Evolutionary conservation across 2,797 vertebrate species (phyloP), one percentile per base, ranked within the genome.

Genomic region (Limnodromus scolopaceus): DNA sequence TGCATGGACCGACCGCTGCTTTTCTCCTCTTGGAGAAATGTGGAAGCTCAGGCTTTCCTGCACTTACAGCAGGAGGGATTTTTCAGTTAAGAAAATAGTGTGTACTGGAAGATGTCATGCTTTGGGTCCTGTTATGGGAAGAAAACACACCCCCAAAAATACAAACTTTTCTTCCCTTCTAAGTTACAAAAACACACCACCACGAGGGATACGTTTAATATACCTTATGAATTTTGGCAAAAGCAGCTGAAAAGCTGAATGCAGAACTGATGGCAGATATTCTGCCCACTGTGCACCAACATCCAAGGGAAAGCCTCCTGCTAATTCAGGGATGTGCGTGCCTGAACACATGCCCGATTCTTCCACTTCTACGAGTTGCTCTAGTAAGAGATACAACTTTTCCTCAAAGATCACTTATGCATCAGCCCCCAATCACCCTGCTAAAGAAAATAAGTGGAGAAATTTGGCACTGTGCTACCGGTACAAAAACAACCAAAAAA

Each of bases 281-380:
- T 80, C 38, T 48, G 16, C 20, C 32, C 18, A 34, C 2, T 0
- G 4, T 8, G 11, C 14, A 51, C 7, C 12, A n/a, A 13, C 1
- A 1, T 6, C 54, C 48, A 51, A 2, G 43, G 16, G 49, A 87
- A 84, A 27, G 13, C 32, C 28, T 30, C 41, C 45, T 13, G 12
- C 45, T 24, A 57, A n/a, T 6, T 13, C 46, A 51, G 11, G 15
- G 34, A 28, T 22, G 4, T 0, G 4, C 0, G 1, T 4, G 11
- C 39, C 46, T n/a, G 48, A 57, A 61, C 61, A 23, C 51, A 20
- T 0, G 0, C 6, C 53, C 12, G 3, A 36, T 63, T 41, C 28
- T 38, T 80, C 14, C 48, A 49, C 25, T 57, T 57, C 32, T 24
- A 0, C 4, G 20, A 75, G 38, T 5, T 63, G 16, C 43, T 64